Conservation (phyloP, 2,113 vertebrate genomes). For the Calyptommatus sinebrachiatus region DNA sequence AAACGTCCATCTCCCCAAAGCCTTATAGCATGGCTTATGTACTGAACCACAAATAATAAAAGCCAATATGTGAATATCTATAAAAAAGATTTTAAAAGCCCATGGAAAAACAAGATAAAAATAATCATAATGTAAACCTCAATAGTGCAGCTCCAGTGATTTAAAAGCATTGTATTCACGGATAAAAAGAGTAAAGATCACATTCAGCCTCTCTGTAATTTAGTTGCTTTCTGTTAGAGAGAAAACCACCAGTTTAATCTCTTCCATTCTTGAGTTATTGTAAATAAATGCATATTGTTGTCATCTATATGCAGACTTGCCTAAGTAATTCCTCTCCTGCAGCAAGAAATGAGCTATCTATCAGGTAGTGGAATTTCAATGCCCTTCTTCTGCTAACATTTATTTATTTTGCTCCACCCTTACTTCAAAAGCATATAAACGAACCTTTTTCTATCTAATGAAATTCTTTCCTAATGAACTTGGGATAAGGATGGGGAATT, state of each 20-base stretch:
- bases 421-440: constrained; percentile 1
- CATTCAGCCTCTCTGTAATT: background rate
- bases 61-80: too few species aligned
- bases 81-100: too few species aligned
- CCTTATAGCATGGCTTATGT: too few species aligned
- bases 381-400: background rate
- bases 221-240: background rate
- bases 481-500: background rate
- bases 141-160: too few species aligned
- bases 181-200: too few species aligned
- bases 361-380: background rate
- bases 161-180: too few species aligned
- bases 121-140: too few species aligned
- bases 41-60: too few species aligned
- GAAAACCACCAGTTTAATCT: background rate
- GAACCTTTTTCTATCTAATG: background rate
- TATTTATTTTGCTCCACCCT: background rate
- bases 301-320: constrained; percentile 10
- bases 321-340: constrained; percentile 10
- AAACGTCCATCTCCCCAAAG: too few species aligned
- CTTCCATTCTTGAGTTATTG: constrained; percentile 8
- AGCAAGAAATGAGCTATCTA: background rate
- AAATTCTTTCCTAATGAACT: background rate
- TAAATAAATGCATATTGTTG: constrained; percentile 16
- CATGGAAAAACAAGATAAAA: too few species aligned